Base-by-base conservation (phyloP, 2,888 invertebrate genomes). In the Sipha maydis region DNA sequence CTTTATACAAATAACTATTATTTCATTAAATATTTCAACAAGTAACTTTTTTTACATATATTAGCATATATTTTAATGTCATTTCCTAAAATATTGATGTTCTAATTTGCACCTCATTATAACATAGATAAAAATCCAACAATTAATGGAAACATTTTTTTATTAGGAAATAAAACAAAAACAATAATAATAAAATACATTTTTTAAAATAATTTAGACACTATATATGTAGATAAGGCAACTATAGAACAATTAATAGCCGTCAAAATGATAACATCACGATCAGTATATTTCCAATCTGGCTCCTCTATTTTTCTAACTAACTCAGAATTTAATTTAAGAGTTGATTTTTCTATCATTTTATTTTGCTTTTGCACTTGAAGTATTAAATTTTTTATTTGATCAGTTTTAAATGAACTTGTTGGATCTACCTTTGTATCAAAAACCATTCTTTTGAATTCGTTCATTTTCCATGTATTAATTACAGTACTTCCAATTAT, bases 401-500 rank as follows among this genome's bases (percentile, higher is more conserved):
- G 82, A 67, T 82, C 80, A 67, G 1, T 88, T 61, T 82, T 73
- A 19, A 34, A 34, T 21, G 48, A 76, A 61, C 67, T 75, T 48
- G 82, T n/a, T 82, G 88, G 67, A 67, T 88, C 88, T 48, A 82
- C 31, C 76, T 76, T 88, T 54, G 88, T 61, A 19, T 88, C 88
- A 25, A 76, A 48, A n/a, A 95, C 93, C 92, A 95, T 93, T 11
- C 93, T 93, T 0, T 94, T 92, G 85, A 95, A 93, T 91, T 95
- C 94, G 21, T 93, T 93, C 94, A 95, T 95, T 90, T 94, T 94
- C 41, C 94, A 92, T 73, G 93, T 92, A 91, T 95, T 95, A 92
- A 95, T 95, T 67, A 95, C 92, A 0, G 94, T 94, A 0, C 95
- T 94, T 28, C 95, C 95, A 0, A 94, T 92, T 90, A 95, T 94